These are phyloP conservation scores for Drosophila anceps DNA, from an alignment of 2,888 invertebrate genomes.

Conservation along the genomic window DNA sequence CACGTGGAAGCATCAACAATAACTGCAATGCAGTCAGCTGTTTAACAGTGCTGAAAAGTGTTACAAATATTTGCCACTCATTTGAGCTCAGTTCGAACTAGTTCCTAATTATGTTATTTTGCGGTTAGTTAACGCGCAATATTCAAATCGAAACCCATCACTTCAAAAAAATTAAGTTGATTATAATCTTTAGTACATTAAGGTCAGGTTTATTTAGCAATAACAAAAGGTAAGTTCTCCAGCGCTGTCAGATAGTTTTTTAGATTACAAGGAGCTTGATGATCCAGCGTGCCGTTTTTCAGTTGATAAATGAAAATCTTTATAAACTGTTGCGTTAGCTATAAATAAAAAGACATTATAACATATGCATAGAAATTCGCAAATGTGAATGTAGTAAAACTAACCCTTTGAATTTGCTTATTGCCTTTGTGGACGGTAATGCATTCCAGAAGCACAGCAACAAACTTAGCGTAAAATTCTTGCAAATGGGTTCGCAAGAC, in stretches of 20 bases:
- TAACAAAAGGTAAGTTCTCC: conserved; percentile 27
- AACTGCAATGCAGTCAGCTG: conserved; percentile 34
- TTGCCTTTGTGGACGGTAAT: conserved; percentile 61
- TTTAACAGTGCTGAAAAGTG: conserved; percentile 7
- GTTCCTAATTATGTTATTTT: not conserved
- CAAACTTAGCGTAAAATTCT: conserved; percentile 80
- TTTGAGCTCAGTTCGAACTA: not conserved
- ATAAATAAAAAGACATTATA: not conserved
- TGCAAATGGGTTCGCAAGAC: conserved; percentile 70
- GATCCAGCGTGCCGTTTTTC: conserved; percentile 16
- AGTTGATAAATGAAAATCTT: conserved; percentile 71
- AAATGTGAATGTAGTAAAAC: not conserved
- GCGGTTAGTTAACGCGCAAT: no score
- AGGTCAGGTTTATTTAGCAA: conserved; percentile 33
- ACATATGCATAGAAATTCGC: no score
- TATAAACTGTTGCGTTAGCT: conserved; percentile 64
- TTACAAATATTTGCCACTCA: not conserved
- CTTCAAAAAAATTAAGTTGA: no score
- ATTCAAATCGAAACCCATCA: not conserved
- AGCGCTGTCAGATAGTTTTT: conserved; percentile 52
- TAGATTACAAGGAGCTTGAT: conserved; percentile 27
- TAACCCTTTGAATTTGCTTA: conserved; percentile 60
- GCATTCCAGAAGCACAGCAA: conserved; percentile 74
- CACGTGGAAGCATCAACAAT: conserved; percentile 37
- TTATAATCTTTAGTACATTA: no score